Conservation (phyloP, 1,140 invertebrate genomes). For the Holotrichia oblita region DNA sequence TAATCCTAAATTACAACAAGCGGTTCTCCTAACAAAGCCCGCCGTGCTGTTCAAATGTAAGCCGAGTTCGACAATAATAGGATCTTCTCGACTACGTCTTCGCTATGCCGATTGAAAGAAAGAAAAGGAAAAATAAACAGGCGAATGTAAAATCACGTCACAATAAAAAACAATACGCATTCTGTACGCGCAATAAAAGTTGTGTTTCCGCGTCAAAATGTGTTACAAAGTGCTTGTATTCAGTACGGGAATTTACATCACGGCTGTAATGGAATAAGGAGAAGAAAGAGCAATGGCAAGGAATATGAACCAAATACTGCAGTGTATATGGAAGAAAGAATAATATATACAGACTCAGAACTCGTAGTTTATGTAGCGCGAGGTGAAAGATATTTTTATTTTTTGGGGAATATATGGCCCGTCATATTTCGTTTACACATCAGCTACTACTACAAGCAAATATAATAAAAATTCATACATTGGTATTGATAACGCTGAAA, state of each 20-base stretch:
- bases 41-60: neutral
- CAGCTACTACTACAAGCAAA: too few relatives aligned
- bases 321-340: neutral
- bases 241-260: neutral
- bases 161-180: conserved; percentile 36
- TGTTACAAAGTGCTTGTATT: conserved; percentile 17
- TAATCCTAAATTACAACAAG: conserved; percentile 21
- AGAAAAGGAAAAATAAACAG: neutral
- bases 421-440: neutral
- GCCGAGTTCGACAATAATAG: neutral
- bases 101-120: neutral
- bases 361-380: neutral
- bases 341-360: neutral
- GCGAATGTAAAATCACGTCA: conserved; percentile 33
- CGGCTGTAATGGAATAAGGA: conserved; percentile 23
- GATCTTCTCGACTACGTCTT: neutral
- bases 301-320: conserved; percentile 16
- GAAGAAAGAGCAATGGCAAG: neutral
- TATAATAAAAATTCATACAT: too few relatives aligned
- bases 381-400: neutral
- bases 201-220: conserved; percentile 30
- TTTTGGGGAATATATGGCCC: neutral
- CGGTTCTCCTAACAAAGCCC: neutral
- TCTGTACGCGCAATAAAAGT: conserved; percentile 33
- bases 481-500: too few relatives aligned